Evolutionary conservation across 1,140 invertebrate genomes (phyloP), one percentile per base, ranked within the genome.

Genomic region (Scaptodrosophila lebanonensis): DNA sequence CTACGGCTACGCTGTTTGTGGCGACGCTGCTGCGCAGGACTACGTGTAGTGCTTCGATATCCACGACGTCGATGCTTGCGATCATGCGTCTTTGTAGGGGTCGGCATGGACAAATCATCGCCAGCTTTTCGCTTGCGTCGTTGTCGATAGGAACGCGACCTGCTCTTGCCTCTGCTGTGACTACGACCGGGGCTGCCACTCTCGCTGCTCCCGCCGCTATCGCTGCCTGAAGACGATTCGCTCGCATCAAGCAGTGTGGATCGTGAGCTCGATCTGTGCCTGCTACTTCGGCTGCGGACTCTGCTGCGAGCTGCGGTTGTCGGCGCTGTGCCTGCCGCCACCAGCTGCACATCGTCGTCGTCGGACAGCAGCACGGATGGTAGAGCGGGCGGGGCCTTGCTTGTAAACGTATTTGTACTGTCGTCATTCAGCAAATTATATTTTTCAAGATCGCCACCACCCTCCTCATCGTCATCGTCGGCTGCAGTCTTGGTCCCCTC

Each of bases 381-480:
- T 13, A 22, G 15, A 5, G 51, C 32, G 0, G 44, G 33, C 7
- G 42, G 36, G 0, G 48, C 39, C 12, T 77, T 79, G 32, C 68
- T 79, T 17, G 60, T 79, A 9, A 54, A 76, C 7, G 71, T 76
- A 35, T 82, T 82, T 11, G 76, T 83, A 52, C 76, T 83, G 2
- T 82, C 76, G 9, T 83, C 76, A 16, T 83, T 83, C 3, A 83
- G 52, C 44, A 83, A 57, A 54, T 76, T 83, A 36, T 83, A 82
- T 43, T 83, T 83, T 20, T 79, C 73, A 30, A 79, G 20, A 29
- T 83, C 76, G 1, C 63, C 60, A 32, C 47, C 54, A 16, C 66
- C 72, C 1, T 70, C 66, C 0, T 77, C 72, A 2, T 83, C 72
- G 0, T 70, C 66, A 7, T 76, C 70, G 0, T 66, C 53, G 0